These are phyloP conservation scores for Atherinosoma microstoma DNA, from an alignment of 2,797 vertebrate genomes.

Conservation along the genomic window DNA sequence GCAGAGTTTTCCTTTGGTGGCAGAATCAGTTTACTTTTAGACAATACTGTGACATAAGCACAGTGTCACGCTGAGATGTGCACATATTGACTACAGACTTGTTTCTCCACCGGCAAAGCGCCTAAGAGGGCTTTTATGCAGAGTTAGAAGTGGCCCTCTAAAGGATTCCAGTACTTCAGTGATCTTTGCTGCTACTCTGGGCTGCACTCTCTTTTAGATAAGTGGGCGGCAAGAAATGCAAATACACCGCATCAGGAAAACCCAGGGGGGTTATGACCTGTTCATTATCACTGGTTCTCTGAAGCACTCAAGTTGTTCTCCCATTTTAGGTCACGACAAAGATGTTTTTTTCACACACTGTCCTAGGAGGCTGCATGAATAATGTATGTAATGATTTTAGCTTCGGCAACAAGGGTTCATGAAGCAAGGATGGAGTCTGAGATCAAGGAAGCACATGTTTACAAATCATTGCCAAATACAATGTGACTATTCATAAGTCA, in stretches of 20 bases:
- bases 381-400: conserved; percentile 51
- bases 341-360: conserved; percentile 40
- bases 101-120: conserved; percentile 4
- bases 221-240: conserved; percentile 51
- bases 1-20: neutral
- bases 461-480: conserved; percentile 22
- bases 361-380: conserved; percentile 60
- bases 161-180: conserved; percentile 24
- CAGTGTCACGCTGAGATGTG: conserved; percentile 3
- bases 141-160: conserved; percentile 16
- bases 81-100: conserved; percentile 34
- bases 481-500: conserved; percentile 41
- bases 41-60: conserved; percentile 6
- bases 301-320: conserved; percentile 34
- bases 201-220: conserved; percentile 29
- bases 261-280: conserved; percentile 44
- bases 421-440: conserved; percentile 7
- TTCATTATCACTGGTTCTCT: conserved; percentile 51
- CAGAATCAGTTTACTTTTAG: neutral
- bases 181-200: conserved; percentile 49
- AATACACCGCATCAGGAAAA: conserved; percentile 41
- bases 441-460: conserved; percentile 40
- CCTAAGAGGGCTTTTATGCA: conserved; percentile 22
- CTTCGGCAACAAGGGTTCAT: conserved; percentile 10
- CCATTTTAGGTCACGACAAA: conserved; percentile 45